These are phyloP conservation scores for Channa striata DNA, from an alignment of 2,797 vertebrate genomes.

Conservation along the genomic window DNA sequence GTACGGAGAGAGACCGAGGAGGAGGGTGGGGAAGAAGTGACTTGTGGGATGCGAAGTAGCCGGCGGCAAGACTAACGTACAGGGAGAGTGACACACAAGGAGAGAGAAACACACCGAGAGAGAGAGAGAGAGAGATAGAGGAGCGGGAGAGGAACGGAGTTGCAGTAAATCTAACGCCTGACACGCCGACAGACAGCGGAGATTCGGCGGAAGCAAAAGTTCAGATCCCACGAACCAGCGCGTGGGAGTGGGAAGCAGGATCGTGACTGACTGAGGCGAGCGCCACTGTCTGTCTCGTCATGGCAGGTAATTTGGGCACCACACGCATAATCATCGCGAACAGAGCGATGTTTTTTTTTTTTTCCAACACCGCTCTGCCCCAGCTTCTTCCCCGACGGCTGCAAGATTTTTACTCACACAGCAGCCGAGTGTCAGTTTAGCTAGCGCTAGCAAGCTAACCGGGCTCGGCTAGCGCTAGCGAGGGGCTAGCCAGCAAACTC, in stretches of 20 bases:
- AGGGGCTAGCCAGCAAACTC: conserved; percentile 38
- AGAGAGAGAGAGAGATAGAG: too few relatives aligned
- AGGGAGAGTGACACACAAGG: conserved; percentile 24
- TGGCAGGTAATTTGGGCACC: conserved; percentile 82
- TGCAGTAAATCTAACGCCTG: conserved; percentile 16
- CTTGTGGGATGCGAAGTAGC: conserved; percentile 71
- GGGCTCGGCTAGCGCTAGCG: conserved; percentile 61
- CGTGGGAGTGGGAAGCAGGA: conserved; percentile 80
- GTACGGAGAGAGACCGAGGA: conserved; percentile 46
- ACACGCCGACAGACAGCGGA: conserved; percentile 23
- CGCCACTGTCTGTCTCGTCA: conserved; percentile 82
- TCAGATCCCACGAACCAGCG: conserved; percentile 70
- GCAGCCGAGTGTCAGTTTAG: conserved; percentile 18
- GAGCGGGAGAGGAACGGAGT: conserved; percentile 33
- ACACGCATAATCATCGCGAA: not conserved
- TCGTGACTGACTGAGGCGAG: conserved; percentile 78
- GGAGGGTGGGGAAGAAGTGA: conserved; percentile 66
- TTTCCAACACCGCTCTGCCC: not conserved
- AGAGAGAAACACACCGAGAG: conserved; percentile 9
- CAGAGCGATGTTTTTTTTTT: not conserved
- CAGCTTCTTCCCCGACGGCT: not conserved
- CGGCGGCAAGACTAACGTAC: conserved; percentile 50
- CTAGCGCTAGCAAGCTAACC: conserved; percentile 47
- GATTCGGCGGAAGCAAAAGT: conserved; percentile 68
- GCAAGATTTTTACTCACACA: not conserved